These are phyloP conservation scores for Pararge aegeria DNA, from an alignment of 1,140 invertebrate genomes.

Conservation along the genomic window DNA sequence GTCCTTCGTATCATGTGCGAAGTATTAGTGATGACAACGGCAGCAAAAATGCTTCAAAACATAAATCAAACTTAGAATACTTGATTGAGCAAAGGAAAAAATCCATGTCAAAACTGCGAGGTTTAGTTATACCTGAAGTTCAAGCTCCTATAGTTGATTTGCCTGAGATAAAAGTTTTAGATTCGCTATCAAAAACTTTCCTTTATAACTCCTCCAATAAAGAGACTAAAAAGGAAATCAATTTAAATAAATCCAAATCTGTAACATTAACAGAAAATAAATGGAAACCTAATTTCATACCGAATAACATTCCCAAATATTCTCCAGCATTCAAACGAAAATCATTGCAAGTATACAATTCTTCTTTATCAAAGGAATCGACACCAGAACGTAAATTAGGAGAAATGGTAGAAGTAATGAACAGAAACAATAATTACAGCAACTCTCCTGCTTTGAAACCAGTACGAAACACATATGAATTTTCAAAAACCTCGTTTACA, in stretches of 20 bases:
- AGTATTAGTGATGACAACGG: conserved; percentile 72
- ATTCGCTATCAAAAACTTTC: conserved; percentile 59
- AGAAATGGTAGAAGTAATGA: conserved; percentile 52
- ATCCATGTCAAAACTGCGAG: conserved; percentile 90
- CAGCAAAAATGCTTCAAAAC: conserved; percentile 62
- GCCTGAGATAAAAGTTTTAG: conserved; percentile 90
- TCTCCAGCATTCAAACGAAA: conserved; percentile 91
- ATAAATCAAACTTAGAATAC: conserved; percentile 82
- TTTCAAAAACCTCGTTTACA: conserved; percentile 34
- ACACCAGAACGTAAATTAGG: conserved; percentile 62
- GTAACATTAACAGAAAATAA: conserved; percentile 61
- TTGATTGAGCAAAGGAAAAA: conserved; percentile 89
- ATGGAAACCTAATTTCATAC: conserved; percentile 78
- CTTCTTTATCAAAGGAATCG: conserved; percentile 67
- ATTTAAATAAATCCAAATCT: conserved; percentile 35
- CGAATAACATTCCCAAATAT: conserved; percentile 86
- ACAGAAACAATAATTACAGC: conserved; percentile 45
- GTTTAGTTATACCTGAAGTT: conserved; percentile 91
- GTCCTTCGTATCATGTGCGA: conserved; percentile 54
- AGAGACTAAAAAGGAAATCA: conserved; percentile 45
- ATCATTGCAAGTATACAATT: conserved; percentile 84
- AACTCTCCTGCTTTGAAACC: conserved; percentile 48
- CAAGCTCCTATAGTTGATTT: conserved; percentile 80
- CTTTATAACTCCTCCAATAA: conserved; percentile 47
- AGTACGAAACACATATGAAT: conserved; percentile 61